Evolutionary conservation across 2,113 vertebrate genomes (phyloP).

Genomic region (Neotoma lepida): DNA sequence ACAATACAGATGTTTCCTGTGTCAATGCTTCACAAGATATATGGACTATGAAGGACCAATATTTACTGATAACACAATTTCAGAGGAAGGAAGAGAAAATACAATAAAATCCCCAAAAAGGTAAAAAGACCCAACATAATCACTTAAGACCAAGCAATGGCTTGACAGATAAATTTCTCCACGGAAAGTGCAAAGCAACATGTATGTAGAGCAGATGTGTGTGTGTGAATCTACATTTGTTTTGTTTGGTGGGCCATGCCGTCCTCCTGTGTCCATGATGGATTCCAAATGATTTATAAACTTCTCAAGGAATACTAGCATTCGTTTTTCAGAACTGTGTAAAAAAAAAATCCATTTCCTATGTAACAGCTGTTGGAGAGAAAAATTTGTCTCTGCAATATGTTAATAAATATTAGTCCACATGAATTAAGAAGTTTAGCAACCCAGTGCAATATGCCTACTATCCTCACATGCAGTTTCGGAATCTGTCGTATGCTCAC

Average conservation of each 20-base stretch:
- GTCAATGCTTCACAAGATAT: not conserved
- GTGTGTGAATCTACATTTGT: not conserved
- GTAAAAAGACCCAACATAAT: not conserved
- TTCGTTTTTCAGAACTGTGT: not conserved
- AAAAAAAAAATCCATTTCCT: slow-evolving; percentile 4
- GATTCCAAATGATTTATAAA: slow-evolving; percentile 28
- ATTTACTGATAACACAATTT: slow-evolving; percentile 4
- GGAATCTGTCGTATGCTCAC: slow-evolving; percentile 46
- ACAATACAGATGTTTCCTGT: not conserved
- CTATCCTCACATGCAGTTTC: not conserved
- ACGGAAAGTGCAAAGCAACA: not conserved
- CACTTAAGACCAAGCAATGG: not conserved
- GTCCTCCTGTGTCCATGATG: not conserved
- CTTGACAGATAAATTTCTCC: not conserved
- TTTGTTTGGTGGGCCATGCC: not conserved
- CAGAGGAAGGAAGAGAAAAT: not conserved
- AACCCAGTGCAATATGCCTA: not conserved
- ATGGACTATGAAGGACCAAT: not conserved
- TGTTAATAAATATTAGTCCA: slow-evolving; percentile 21
- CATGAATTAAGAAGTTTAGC: not conserved
- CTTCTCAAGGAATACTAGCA: not conserved
- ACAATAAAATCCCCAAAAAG: not conserved
- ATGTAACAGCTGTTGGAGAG: not conserved
- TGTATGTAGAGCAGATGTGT: not conserved
- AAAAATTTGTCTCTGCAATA: not conserved